These are phyloP conservation scores for Machimus atricapillus DNA, from an alignment of 2,888 invertebrate genomes.

Conservation along the genomic window DNA sequence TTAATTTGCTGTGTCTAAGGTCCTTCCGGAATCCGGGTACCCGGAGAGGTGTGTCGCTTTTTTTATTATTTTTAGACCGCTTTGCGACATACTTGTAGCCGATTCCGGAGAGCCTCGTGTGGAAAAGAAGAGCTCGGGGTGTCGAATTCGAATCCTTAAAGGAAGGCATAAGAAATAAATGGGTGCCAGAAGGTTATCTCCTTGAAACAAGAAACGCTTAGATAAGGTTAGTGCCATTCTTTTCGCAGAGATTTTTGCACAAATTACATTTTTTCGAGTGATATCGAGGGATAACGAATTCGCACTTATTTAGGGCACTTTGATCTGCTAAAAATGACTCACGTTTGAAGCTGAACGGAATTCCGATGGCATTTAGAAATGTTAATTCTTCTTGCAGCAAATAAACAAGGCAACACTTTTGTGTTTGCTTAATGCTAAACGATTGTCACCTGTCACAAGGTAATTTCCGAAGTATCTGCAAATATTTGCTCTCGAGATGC, in stretches of 20 bases:
- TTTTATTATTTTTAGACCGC: neutral
- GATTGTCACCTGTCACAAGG: constrained; percentile 36
- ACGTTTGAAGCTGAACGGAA: neutral
- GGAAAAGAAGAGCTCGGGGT: neutral
- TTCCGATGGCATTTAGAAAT: constrained; percentile 1
- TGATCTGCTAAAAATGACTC: neutral
- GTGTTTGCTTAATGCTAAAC: constrained; percentile 19
- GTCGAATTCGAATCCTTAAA: constrained; percentile 1
- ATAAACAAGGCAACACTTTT: constrained; percentile 32
- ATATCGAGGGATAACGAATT: neutral
- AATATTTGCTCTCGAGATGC: constrained; percentile 34
- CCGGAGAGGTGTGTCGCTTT: neutral
- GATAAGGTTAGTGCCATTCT: neutral
- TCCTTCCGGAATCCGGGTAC: neutral
- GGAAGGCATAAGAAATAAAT: neutral
- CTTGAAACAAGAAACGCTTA: neutral
- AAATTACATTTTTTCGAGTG: neutral
- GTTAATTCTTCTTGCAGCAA: neutral
- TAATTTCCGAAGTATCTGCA: constrained; percentile 14
- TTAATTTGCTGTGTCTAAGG: neutral
- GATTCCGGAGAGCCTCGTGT: neutral
- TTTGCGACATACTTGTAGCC: constrained; percentile 25
- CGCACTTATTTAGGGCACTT: neutral
- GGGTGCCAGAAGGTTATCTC: neutral
- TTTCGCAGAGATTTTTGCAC: neutral